Evolutionary conservation across 2,113 vertebrate genomes (phyloP).

Genomic region (Cephalopholis sonnerati): DNA sequence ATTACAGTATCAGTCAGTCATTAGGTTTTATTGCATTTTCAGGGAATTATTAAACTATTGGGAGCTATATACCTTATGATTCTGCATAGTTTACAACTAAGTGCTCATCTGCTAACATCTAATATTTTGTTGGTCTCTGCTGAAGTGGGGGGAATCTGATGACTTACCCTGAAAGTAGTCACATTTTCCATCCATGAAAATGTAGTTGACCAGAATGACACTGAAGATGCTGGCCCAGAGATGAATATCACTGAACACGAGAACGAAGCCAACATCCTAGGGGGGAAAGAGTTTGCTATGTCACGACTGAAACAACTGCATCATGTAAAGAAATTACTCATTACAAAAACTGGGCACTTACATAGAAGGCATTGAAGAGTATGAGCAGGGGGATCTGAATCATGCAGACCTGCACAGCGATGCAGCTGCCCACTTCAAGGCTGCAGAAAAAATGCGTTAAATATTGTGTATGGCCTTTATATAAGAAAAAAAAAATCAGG

Average conservation of each 20-base stretch:
- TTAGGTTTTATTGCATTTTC: too few species aligned
- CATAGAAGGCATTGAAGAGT: constrained; percentile 92
- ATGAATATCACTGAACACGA: constrained; percentile 88
- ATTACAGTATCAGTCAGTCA: too few species aligned
- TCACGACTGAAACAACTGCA: not conserved
- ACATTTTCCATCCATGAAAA: constrained; percentile 92
- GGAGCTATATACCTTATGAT: too few species aligned
- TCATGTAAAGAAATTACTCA: not conserved
- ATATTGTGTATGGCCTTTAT: too few species aligned
- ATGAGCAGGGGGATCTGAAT: constrained; percentile 92
- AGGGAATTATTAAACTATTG: too few species aligned
- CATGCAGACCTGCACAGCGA: constrained; percentile 94
- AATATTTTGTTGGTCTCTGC: not conserved
- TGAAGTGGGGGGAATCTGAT: not conserved
- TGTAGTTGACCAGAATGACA: constrained; percentile 89
- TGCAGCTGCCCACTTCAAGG: constrained; percentile 92
- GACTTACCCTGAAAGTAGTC: constrained; percentile 91
- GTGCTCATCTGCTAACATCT: not conserved
- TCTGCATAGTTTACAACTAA: too few species aligned
- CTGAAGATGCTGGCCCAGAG: constrained; percentile 92
- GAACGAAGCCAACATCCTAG: constrained; percentile 87
- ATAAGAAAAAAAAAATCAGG: too few species aligned
- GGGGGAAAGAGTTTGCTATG: not conserved
- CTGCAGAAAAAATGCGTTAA: constrained; percentile 78
- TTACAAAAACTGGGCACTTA: constrained; percentile 70